phyloP scores from a whole-genome alignment of 2,113 vertebrate species.

The Phylloscopus trochilus region DNA sequence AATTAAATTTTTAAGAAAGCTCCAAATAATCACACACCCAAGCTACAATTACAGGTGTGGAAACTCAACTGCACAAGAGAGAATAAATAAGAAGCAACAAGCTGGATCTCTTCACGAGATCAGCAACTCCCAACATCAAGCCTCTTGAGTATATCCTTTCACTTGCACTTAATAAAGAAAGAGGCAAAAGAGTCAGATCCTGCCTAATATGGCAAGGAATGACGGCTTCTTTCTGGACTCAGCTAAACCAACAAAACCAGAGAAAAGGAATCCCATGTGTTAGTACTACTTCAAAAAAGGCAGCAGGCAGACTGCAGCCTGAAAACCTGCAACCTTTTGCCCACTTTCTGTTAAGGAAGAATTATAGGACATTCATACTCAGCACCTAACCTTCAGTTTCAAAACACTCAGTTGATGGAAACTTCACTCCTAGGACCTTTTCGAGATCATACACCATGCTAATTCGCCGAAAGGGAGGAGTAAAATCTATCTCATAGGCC shows the following conservation, averaged over 20 bases:
- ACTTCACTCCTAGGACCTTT: constrained; percentile 84
- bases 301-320: not conserved
- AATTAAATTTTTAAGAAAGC: not conserved
- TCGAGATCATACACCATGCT: constrained; percentile 91
- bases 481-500: constrained; percentile 90
- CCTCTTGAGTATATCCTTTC: not conserved
- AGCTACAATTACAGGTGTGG: not conserved
- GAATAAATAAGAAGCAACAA: not conserved
- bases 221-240: not conserved
- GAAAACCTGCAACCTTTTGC: not conserved
- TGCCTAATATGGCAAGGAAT: not conserved
- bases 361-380: not conserved
- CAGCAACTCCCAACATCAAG: not conserved
- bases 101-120: not conserved
- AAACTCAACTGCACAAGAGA: not conserved
- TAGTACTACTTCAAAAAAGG: not conserved
- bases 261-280: not conserved
- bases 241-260: not conserved
- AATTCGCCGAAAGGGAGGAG: constrained; percentile 90
- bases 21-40: not conserved
- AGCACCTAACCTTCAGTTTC: constrained; percentile 77
- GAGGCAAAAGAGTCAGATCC: not conserved
- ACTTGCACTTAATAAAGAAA: not conserved
- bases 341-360: not conserved
- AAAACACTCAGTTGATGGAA: constrained; percentile 80